Evolutionary conservation across 2,113 vertebrate genomes (phyloP).

Genomic region (Paramormyrops kingsleyae): DNA sequence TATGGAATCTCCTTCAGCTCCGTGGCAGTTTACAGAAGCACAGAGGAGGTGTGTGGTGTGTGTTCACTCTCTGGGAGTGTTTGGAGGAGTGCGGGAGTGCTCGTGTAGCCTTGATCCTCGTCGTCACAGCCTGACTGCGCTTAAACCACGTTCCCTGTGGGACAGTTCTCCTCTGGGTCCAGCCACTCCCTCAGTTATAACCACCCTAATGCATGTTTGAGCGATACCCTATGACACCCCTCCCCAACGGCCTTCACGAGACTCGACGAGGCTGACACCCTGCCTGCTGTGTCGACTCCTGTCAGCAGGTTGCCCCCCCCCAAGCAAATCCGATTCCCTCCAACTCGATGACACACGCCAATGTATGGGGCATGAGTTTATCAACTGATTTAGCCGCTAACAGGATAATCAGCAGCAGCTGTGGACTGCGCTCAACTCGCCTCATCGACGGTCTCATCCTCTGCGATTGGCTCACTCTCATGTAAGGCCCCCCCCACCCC

Average conservation of each 20-base stretch:
- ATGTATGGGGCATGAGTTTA: conserved; percentile 90
- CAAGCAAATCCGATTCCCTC: conserved; percentile 95
- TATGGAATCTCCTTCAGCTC: background rate
- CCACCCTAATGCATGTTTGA: background rate
- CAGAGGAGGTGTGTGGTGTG: background rate
- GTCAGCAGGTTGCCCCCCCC: conserved; percentile 82
- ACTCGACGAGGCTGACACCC: background rate
- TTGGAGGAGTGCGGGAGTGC: background rate
- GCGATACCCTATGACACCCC: background rate
- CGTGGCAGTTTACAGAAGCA: background rate
- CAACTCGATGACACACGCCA: conserved; percentile 99
- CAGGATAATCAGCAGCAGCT: conserved; percentile 97
- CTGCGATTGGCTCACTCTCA: conserved; percentile 39
- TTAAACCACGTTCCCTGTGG: background rate
- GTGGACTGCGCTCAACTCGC: conserved; percentile 86
- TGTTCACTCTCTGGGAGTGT: background rate
- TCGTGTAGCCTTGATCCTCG: background rate
- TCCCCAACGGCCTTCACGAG: background rate
- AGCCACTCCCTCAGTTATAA: background rate
- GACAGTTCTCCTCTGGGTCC: background rate
- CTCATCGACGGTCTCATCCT: conserved; percentile 60
- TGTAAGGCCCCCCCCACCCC: conserved; percentile 33
- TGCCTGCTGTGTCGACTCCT: conserved; percentile 70
- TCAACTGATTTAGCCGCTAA: conserved; percentile 98
- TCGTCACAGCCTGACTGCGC: background rate